Evolutionary conservation across 2,797 vertebrate species (phyloP), one percentile per base, ranked within the genome.

Genomic region (Borostomias antarcticus): DNA sequence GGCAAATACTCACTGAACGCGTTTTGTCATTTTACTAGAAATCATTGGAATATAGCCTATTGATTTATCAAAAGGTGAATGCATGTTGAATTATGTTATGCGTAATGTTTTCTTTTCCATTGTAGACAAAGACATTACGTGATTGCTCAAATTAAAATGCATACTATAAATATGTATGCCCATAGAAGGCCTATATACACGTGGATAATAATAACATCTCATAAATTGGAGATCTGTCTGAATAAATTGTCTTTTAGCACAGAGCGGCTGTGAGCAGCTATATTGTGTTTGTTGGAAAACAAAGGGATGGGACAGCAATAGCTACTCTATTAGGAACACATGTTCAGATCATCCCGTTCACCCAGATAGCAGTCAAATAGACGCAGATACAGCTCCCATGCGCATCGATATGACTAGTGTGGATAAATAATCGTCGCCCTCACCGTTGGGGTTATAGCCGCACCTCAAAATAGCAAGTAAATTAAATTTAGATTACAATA

Each of bases 261-360:
- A 67, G 70, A 77, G 77, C 56, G 65, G 62, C 47, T 15, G 63
- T 78, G 65, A 52, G 59, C 30, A 69, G 69, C 69, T 77, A 54
- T 69, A 60, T 70, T 56, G 60, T 86, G 81, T 80, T 66, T 47
- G 9, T 59, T 82, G 68, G 68, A 71, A 77, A 77, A 77, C 83
- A 85, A 86, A 88, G 85, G 84, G 85, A 87, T 88, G 82, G 81
- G 79, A 90, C 82, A 75, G 48, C 28, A n/a, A n/a, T n/a, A n/a
- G n/a, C 63, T 64, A 73, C 84, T 90, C 82, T 32, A n/a, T n/a
- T n/a, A n/a, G n/a, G n/a, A n/a, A 60, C n/a, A 30, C 6, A 52
- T 37, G 9, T 5, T 2, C 2, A n/a, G 8, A 13, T 2, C 10
- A 54, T 6, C 10, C 0, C 17, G 11, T 61, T 43, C 37, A 64